Percentiles rank a stretch among this genome's conserved stretches.
phyloP scores from a whole-genome alignment of 2,797 vertebrate species.

The Poecilia velifera region DNA sequence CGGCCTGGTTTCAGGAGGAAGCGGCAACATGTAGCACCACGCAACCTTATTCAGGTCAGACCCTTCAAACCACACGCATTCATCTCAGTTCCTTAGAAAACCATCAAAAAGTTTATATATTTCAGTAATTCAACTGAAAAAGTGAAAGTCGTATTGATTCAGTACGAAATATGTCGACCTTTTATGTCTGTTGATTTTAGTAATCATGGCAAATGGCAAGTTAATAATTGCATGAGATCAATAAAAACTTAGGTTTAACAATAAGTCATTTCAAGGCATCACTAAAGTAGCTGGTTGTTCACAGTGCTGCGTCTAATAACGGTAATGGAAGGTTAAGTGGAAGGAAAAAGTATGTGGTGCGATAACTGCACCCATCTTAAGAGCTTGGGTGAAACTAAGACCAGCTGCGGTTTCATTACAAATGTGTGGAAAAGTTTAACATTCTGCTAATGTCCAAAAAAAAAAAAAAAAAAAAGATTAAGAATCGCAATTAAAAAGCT shows the following conservation, averaged over 20 bases:
- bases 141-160: background rate
- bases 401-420: too few relatives aligned
- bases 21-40: conserved; percentile 81
- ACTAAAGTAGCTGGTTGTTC: background rate
- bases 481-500: too few relatives aligned
- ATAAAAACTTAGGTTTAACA: background rate
- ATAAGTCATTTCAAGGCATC: background rate
- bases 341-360: background rate
- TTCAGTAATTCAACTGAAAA: background rate
- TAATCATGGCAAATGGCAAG: background rate
- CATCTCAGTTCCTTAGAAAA: background rate
- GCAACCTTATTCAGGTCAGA: conserved; percentile 84
- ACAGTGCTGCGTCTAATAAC: background rate
- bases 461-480: too few relatives aligned
- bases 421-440: too few relatives aligned
- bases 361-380: background rate
- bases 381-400: background rate
- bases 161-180: background rate
- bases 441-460: too few relatives aligned
- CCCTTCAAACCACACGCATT: background rate
- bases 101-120: background rate
- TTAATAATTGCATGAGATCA: background rate
- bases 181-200: background rate
- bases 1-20: conserved; percentile 79
- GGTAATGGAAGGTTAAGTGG: background rate